A percentile compares a stretch with the other conserved stretches of the same genome.
Conservation (phyloP, 1,140 invertebrate species). For the Notospermus geniculatus region DNA sequence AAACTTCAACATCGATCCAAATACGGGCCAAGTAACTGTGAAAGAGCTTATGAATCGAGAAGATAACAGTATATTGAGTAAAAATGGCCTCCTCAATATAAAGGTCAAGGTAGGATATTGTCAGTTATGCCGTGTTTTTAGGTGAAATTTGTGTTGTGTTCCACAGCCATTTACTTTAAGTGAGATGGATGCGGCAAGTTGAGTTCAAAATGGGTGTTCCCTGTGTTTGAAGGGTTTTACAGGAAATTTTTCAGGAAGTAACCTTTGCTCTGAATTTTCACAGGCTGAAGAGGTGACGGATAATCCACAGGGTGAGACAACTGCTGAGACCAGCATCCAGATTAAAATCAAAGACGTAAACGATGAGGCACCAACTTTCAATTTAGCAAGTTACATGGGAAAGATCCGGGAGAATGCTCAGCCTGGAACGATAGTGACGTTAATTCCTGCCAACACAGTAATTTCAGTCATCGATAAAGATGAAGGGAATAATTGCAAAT, state of each 20-base stretch:
- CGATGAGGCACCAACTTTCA: conserved; percentile 86
- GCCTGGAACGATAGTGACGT: conserved; percentile 78
- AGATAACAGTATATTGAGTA: not conserved
- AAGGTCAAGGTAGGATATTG: conserved; percentile 3
- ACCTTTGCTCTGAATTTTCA: too few species aligned
- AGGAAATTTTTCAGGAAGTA: too few species aligned
- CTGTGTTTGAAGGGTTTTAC: too few species aligned
- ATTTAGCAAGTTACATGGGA: conserved; percentile 73
- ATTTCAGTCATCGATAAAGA: conserved; percentile 91
- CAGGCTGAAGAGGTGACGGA: conserved; percentile 69
- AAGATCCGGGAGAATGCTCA: conserved; percentile 92
- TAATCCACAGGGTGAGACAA: conserved; percentile 66
- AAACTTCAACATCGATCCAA: not conserved
- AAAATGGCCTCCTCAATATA: not conserved
- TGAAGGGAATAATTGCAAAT: conserved; percentile 91
- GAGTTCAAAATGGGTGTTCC: too few species aligned
- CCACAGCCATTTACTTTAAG: too few species aligned
- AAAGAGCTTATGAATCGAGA: conserved; percentile 1
- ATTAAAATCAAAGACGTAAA: conserved; percentile 92
- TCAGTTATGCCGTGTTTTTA: too few species aligned
- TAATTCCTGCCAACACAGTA: conserved; percentile 66
- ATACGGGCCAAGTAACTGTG: not conserved
- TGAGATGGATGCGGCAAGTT: too few species aligned
- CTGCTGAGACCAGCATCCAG: conserved; percentile 83
- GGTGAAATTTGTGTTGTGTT: too few species aligned